Evolutionary conservation across 2,888 invertebrate genomes (phyloP), one percentile per base, ranked within the genome.

Genomic region (Limnephilus lunatus): DNA sequence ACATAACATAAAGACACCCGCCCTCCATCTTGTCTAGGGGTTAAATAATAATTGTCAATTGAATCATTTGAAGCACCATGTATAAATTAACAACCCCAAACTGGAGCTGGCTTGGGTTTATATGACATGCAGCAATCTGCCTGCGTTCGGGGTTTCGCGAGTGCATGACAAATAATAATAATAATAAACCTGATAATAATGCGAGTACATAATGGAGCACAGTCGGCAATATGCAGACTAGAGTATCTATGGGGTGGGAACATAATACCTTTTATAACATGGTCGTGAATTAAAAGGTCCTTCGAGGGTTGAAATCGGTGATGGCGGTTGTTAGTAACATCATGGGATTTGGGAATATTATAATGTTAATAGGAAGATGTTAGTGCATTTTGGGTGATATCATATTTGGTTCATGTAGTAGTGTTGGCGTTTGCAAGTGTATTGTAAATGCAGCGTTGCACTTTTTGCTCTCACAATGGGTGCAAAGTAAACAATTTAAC

Each of bases 321-420:
- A 92, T 92, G 92, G 92, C 90, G 82, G 91, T 92, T 80, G 86
- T 91, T 90, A 91, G 91, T 91, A 92, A 82, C 91, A 90, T 44
- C 91, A 89, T 83, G 53, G 85, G 89, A 91, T 91, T 92, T 92
- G 83, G 89, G 48, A 68, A 68, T 68, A 68, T 68, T 68, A 25
- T 68, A 25, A 68, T 25, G 25, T 25, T n/a, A 68, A 9, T 68
- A 25, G 25, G 9, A 48, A 48, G 25, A 68, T 68, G 25, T 25
- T 7, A 68, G 68, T 68, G 25, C 1, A 68, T 68, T 68, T 68
- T 68, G 89, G 19, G 81, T 53, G 44, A 89, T 39, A 39, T 81
- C 12, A 25, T 35, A 19, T 83, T 32, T 15, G 19, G 11, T 68
- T 19, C 3, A 15, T 12, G 19, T 5, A 11, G 19, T 48, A 15